Evolutionary conservation across 2,113 vertebrate species (phyloP).

Genomic region (Sigmodon hispidus): DNA sequence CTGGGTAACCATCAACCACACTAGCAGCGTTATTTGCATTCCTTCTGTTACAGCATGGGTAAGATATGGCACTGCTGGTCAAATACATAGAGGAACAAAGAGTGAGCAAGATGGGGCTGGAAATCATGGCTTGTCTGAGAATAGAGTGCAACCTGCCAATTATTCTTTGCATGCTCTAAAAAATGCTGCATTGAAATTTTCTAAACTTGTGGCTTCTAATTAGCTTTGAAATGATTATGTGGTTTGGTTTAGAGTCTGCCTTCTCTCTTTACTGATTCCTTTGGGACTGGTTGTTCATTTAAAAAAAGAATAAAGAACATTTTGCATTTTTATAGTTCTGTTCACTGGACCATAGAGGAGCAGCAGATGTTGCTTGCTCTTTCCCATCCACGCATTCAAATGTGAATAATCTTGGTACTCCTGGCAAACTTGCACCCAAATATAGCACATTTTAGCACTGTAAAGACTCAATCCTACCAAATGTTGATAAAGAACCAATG

Average conservation of each 20-base stretch:
- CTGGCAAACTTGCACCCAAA: constrained; percentile 56
- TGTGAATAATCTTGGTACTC: constrained; percentile 63
- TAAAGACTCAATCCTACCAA: not conserved
- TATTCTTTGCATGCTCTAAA: constrained; percentile 46
- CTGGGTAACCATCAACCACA: not conserved
- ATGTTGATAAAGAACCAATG: constrained; percentile 41
- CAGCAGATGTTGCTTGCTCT: constrained; percentile 73
- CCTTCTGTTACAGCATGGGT: not conserved
- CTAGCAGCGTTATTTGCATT: not conserved
- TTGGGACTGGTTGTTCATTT: constrained; percentile 74
- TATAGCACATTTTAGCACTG: not conserved
- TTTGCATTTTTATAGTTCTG: constrained; percentile 75
- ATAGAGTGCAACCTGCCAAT: not conserved
- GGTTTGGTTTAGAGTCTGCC: constrained; percentile 62
- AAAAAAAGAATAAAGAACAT: constrained; percentile 56
- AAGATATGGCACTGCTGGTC: not conserved
- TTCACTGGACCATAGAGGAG: constrained; percentile 62
- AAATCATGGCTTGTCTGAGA: not conserved
- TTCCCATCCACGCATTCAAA: constrained; percentile 57
- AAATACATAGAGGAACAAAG: not conserved
- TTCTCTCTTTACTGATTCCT: constrained; percentile 71
- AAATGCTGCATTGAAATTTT: constrained; percentile 48
- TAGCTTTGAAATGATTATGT: constrained; percentile 70
- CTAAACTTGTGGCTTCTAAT: constrained; percentile 68
- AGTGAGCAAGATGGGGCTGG: not conserved